Percentiles rank a stretch among this genome's conserved stretches.
These are phyloP conservation scores for Miltochrista miniata DNA, from an alignment of 2,888 invertebrate species.

Conservation along the genomic window DNA sequence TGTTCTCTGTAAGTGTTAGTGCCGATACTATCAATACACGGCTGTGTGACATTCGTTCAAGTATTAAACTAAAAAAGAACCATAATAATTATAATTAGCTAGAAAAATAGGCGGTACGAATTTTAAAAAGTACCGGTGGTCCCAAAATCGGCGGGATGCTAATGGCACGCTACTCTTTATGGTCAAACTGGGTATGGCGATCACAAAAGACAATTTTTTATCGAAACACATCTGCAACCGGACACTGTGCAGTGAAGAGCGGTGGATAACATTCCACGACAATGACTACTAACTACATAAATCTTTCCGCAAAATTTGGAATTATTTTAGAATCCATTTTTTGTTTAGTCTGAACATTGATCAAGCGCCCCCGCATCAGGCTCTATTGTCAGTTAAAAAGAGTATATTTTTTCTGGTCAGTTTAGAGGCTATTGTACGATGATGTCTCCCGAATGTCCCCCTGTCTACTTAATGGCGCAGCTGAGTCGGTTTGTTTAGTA, in stretches of 20 bases:
- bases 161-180: conserved; percentile 37
- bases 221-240: conserved; percentile 70
- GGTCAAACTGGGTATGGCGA: conserved; percentile 29
- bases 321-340: conserved; percentile 72
- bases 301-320: conserved; percentile 76
- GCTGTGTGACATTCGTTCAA: too few relatives aligned
- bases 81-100: conserved; percentile 12
- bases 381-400: conserved; percentile 71
- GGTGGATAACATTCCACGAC: conserved; percentile 61
- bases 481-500: conserved; percentile 55
- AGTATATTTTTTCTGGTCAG: conserved; percentile 77
- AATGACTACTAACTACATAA: conserved; percentile 77
- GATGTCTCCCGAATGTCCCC: conserved; percentile 70
- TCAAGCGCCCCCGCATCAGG: conserved; percentile 79
- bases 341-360: conserved; percentile 66
- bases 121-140: conserved; percentile 36
- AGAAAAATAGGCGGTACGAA: conserved; percentile 20
- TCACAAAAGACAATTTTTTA: conserved; percentile 52
- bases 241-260: conserved; percentile 54
- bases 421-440: conserved; percentile 77
- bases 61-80: conserved; percentile 2
- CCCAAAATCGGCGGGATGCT: conserved; percentile 27
- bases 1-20: too few relatives aligned
- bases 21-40: too few relatives aligned
- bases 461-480: conserved; percentile 71